Evolutionary conservation across 2,113 vertebrate genomes (phyloP).

Genomic region (Hypanus sabinus): DNA sequence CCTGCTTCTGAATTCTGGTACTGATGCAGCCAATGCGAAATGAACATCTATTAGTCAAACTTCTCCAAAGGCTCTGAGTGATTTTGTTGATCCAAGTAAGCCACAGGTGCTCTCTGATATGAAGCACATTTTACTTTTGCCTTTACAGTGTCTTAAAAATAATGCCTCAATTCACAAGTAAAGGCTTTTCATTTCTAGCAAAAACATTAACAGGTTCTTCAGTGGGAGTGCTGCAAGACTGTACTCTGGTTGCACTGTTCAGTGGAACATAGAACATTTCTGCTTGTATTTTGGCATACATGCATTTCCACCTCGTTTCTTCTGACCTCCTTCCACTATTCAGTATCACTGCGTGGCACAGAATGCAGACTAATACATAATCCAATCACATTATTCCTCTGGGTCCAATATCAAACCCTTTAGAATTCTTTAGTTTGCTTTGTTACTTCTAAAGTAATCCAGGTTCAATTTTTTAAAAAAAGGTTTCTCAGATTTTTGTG

Average conservation of each 20-base stretch:
- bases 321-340: neutral
- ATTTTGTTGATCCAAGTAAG: neutral
- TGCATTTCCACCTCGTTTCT: neutral
- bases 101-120: neutral
- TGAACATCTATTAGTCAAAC: neutral
- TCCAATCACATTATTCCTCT: neutral
- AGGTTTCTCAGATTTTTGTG: neutral
- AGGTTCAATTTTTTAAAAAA: neutral
- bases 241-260: neutral
- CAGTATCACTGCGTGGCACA: neutral
- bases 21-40: neutral
- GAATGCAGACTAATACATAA: neutral
- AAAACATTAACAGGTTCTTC: neutral
- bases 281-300: neutral
- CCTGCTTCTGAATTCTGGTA: neutral
- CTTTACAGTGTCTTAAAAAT: neutral
- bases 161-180: neutral
- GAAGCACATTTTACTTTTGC: neutral
- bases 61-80: neutral
- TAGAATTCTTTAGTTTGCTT: neutral
- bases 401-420: neutral
- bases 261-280: neutral
- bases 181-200: neutral
- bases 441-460: neutral
- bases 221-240: too few relatives aligned